Base-by-base conservation (phyloP, 2,888 invertebrate genomes). In the Hydrotaea cyrtoneurina region DNA sequence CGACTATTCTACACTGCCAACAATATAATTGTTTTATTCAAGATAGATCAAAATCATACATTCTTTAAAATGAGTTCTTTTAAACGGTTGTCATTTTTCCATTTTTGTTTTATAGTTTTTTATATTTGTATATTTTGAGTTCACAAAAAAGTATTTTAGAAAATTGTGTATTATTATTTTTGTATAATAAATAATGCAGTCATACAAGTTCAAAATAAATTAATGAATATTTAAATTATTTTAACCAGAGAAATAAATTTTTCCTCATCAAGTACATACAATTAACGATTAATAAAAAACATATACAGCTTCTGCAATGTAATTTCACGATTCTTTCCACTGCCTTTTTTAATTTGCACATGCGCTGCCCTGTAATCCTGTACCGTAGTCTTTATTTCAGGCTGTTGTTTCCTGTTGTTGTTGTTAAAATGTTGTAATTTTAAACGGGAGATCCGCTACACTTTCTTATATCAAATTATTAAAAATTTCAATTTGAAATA, bases 121-220 rank as follows among this genome's bases (percentile, higher is more conserved):
- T 75, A 55, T 72, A 43, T 19, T 76, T 72, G 23, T 50, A 26
- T 59, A 46, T 69, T 74, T 78, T 43, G 69, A 55, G 36, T 74
- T 78, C 64, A 64, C 55, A 74, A 74, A 78, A 73, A 78, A 78
- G 73, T 82, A 82, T 78, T 82, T 78, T 66, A 73, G 57, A 74
- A 78, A 59, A 72, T 46, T 76, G 71, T 82, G 55, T 69, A 53
- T 73, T 55, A 43, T 72, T 36, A n/a, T 17, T 64, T 39, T 64
- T n/a, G 36, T 17, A 59, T 15, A 59, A 15, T 23, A 8, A 59
- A 57, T 21, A 57, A 21, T 23, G 10, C n/a, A 57, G 26, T 59
- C 11, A 59, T 59, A 59, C 23, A 21, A 59, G 59, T 15, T 59
- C 59, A 59, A 21, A 55, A 31, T 7, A 31, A 23, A 59, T 23